Conservation (phyloP, 2,888 invertebrate species). For the Ophraella communa region DNA sequence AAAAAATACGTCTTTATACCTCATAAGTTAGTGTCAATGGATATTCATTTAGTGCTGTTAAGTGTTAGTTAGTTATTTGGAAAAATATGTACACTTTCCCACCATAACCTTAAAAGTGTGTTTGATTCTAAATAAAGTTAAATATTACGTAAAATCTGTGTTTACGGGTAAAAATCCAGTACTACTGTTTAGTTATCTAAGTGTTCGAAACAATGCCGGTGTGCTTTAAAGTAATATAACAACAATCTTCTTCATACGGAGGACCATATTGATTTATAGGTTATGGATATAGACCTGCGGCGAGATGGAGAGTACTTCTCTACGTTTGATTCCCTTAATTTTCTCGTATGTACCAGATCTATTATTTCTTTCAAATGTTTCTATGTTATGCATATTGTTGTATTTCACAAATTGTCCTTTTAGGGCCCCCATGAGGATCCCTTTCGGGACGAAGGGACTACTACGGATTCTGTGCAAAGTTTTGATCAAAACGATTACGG, state of each 20-base stretch:
- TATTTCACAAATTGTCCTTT: no score
- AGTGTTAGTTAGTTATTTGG: constrained; percentile 20
- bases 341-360: constrained; percentile 31
- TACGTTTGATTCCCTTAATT: constrained; percentile 39
- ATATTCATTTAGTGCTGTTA: constrained; percentile 16
- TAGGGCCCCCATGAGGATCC: no score
- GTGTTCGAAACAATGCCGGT: background rate
- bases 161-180: background rate
- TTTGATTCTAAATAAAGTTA: constrained; percentile 33
- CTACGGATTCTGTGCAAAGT: constrained; percentile 27
- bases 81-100: constrained; percentile 42
- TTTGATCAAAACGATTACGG: constrained; percentile 34
- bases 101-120: constrained; percentile 43
- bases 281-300: constrained; percentile 64
- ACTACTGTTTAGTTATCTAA: background rate
- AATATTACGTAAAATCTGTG: constrained; percentile 38
- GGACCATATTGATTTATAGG: constrained; percentile 30
- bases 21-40: constrained; percentile 10
- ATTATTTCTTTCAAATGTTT: constrained; percentile 11
- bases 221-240: background rate
- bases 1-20: constrained; percentile 21
- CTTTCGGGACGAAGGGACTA: constrained; percentile 35
- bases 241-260: constrained; percentile 19
- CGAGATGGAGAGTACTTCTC: constrained; percentile 63
- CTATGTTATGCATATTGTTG: no score